Evolutionary conservation across 2,113 vertebrate genomes (phyloP).

Genomic region (Ailurus styani): DNA sequence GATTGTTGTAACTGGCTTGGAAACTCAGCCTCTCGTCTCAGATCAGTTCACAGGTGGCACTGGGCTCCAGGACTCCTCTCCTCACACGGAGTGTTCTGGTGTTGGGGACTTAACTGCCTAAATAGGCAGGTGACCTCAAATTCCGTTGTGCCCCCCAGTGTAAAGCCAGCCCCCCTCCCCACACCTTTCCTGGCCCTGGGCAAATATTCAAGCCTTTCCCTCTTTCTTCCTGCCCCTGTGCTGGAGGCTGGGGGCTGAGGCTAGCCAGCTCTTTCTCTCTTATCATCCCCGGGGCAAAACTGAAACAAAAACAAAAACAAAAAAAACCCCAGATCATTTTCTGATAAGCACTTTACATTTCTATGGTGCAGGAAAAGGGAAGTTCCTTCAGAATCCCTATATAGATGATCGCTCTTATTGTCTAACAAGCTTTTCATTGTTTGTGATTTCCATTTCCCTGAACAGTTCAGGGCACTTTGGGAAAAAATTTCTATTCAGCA

Average conservation of each 20-base stretch:
- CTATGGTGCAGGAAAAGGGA: conserved; percentile 70
- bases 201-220: neutral
- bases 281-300: neutral
- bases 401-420: conserved; percentile 80
- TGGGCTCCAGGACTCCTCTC: neutral
- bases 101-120: neutral
- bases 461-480: conserved; percentile 79
- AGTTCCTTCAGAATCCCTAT: conserved; percentile 76
- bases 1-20: neutral
- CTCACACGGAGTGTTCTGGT: neutral
- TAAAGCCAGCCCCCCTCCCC: rapidly evolving
- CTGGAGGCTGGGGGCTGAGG: neutral
- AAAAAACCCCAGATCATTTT: conserved; percentile 42
- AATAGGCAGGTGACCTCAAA: neutral
- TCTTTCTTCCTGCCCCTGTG: neutral
- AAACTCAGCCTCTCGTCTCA: neutral
- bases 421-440: conserved; percentile 82
- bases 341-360: conserved; percentile 74
- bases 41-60: neutral
- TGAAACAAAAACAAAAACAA: neutral
- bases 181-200: too few species aligned
- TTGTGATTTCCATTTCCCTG: conserved; percentile 81
- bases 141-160: neutral
- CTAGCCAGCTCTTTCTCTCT: neutral
- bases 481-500: conserved; percentile 80